phyloP scores from a whole-genome alignment of 2,797 vertebrate genomes.

The Babyrousa celebensis region DNA sequence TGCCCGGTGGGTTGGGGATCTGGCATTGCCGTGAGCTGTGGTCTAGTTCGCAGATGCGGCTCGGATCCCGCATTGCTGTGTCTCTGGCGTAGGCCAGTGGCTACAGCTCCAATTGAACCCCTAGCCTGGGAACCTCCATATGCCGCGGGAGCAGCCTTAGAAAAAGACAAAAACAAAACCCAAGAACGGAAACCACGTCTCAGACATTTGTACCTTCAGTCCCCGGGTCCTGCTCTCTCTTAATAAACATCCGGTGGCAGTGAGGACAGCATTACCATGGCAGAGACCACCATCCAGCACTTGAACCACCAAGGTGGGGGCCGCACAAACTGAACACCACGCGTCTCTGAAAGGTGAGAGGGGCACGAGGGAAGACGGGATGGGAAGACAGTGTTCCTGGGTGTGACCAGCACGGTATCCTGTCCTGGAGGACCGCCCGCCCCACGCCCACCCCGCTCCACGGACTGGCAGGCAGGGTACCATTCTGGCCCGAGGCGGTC shows the following conservation, averaged over 20 bases:
- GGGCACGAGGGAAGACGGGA: not conserved
- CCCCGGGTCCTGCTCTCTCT: not conserved
- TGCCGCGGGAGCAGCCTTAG: too few species aligned
- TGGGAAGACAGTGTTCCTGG: not conserved
- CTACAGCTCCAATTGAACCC: too few species aligned
- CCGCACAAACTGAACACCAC: not conserved
- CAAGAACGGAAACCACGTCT: not conserved
- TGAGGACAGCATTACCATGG: not conserved
- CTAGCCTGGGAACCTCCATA: too few species aligned
- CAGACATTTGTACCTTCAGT: not conserved
- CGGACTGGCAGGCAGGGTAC: too few species aligned
- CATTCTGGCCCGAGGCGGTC: not conserved
- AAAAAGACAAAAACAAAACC: not conserved
- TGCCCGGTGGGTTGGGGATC: too few species aligned
- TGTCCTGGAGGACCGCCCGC: too few species aligned
- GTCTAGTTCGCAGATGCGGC: too few species aligned
- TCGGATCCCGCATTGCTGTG: too few species aligned
- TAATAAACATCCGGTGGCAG: not conserved
- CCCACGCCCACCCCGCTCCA: too few species aligned
- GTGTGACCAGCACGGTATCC: not conserved
- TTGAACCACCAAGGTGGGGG: not conserved
- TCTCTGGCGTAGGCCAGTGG: too few species aligned
- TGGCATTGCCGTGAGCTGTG: too few species aligned
- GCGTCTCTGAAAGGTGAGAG: not conserved
- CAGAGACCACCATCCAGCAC: too few species aligned